Base-by-base conservation (phyloP, 2,888 invertebrate species). In the Caenorhabditis sp. region DNA sequence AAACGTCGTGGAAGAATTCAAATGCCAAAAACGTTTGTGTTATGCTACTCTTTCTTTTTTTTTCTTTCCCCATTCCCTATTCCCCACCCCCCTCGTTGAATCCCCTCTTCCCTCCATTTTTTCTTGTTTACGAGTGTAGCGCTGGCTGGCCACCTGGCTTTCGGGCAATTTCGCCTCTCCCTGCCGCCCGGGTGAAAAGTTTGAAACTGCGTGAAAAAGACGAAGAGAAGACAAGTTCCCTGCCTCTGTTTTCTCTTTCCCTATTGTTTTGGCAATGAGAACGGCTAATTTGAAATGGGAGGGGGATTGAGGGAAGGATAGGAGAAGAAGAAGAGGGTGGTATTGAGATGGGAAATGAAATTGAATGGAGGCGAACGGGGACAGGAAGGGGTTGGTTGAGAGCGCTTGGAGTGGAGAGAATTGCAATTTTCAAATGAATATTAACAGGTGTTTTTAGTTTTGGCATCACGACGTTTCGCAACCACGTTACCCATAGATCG, bases 81-180 rank as follows among this genome's bases (percentile, higher is more conserved):
- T 32, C 9, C 32, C 32, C 9, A 4, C 32, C 9, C 9, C 32
- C 32, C 32, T 32, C n/a, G n/a, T n/a, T n/a, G n/a, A n/a, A n/a
- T 26, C 40, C 22, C 32, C 26, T 53, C 20, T 61, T 24, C 11
- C 15, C 6, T 26, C 15, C 47, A 47, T 44, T 22, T 53, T 61
- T 71, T 71, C 61, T 71, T 71, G 71, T 56, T 72, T 64, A 72
- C 64, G 56, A 72, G n/a, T n/a, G n/a, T n/a, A n/a, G n/a, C n/a
- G n/a, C n/a, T n/a, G 35, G 69, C 35, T 24, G 35, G 32, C 60
- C 69, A 69, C 69, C 69, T 69, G 69, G 69, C 60, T 60, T 50
- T 50, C 69, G 58, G n/a, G 47, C 67, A 40, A 68, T 44, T 68
- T 15, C 50, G 37, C 11, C 40, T 5, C 11, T 1, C 9, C 47